These are phyloP conservation scores for Agrochola lota DNA, from an alignment of 2,888 invertebrate genomes.

Conservation along the genomic window DNA sequence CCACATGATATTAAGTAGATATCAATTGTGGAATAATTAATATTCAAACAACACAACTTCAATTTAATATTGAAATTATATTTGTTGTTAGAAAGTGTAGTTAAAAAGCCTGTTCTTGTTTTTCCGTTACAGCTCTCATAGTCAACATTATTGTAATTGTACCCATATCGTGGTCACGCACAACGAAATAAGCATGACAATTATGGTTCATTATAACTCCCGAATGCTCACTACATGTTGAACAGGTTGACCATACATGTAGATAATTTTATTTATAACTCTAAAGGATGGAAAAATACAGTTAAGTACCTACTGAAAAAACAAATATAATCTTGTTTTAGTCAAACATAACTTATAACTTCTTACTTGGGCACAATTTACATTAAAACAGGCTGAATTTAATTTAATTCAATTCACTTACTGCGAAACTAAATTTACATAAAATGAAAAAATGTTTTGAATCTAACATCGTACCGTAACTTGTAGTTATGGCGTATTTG, in stretches of 20 bases:
- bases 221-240: slow-evolving; percentile 59
- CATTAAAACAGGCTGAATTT: background rate
- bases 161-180: slow-evolving; percentile 69
- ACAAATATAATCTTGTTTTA: background rate
- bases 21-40: slow-evolving; percentile 54
- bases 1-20: slow-evolving; percentile 58
- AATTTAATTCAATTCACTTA: background rate
- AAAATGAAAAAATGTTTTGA: background rate
- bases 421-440: too few species aligned
- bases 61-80: slow-evolving; percentile 24
- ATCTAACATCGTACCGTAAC: background rate
- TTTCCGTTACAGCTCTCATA: slow-evolving; percentile 58
- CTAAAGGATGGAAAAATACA: slow-evolving; percentile 1
- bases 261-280: slow-evolving; percentile 23
- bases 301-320: background rate
- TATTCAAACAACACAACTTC: slow-evolving; percentile 53
- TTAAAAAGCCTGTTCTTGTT: slow-evolving; percentile 45
- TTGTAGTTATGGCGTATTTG: slow-evolving; percentile 23
- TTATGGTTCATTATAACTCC: slow-evolving; percentile 68
- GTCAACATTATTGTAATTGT: slow-evolving; percentile 66
- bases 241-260: slow-evolving; percentile 48
- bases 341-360: background rate
- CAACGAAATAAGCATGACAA: slow-evolving; percentile 64
- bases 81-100: slow-evolving; percentile 53
- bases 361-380: too few species aligned